These are phyloP conservation scores for Melanchra persicariae DNA, from an alignment of 2,888 invertebrate genomes.

Conservation along the genomic window DNA sequence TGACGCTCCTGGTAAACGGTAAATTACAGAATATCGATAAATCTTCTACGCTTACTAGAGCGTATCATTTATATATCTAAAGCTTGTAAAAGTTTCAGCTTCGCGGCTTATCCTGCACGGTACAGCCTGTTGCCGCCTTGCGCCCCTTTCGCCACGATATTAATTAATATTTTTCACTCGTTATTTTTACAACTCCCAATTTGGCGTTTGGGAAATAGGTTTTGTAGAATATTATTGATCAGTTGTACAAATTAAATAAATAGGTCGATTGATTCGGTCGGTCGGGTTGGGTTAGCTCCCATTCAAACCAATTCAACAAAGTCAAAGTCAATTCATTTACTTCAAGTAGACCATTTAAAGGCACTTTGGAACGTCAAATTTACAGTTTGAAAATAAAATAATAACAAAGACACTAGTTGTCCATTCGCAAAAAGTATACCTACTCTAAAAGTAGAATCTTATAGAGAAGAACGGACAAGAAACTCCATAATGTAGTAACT, in stretches of 20 bases:
- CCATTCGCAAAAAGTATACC: too few species aligned
- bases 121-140: constrained; percentile 48
- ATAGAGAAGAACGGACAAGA: too few species aligned
- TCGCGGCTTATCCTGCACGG: constrained; percentile 33
- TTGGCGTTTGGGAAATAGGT: neutral
- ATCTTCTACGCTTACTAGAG: constrained; percentile 62
- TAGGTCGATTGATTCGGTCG: constrained; percentile 4
- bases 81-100: constrained; percentile 49
- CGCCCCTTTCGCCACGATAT: constrained; percentile 8
- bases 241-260: constrained; percentile 20
- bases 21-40: constrained; percentile 65
- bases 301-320: constrained; percentile 10
- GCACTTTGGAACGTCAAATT: too few species aligned
- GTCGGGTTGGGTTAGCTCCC: neutral
- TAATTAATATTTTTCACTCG: constrained; percentile 36
- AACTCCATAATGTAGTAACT: too few species aligned
- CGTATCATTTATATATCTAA: constrained; percentile 57
- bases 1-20: constrained; percentile 50
- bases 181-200: constrained; percentile 12
- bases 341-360: too few species aligned
- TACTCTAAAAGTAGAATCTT: too few species aligned
- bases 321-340: too few species aligned
- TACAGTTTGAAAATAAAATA: too few species aligned
- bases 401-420: too few species aligned
- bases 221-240: constrained; percentile 1